phyloP scores from a whole-genome alignment of 92 coral and sea anemone species.

The Palythoa grandis region DNA sequence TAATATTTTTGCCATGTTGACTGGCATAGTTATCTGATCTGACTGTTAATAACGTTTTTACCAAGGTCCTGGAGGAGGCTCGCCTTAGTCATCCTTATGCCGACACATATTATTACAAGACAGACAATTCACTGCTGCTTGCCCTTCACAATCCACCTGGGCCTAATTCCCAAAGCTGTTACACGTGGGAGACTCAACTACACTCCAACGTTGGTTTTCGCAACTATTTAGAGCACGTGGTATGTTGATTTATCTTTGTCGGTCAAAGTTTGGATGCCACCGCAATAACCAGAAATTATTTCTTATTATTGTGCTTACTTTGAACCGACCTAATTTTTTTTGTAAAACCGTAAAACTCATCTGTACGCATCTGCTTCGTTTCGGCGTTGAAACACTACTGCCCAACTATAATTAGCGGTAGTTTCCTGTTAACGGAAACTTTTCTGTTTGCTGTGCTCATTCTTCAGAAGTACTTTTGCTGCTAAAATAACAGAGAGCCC shows the following conservation, averaged over 20 bases:
- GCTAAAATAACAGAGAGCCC: too few species aligned
- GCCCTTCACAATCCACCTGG: conserved; percentile 95
- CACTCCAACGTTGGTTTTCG: conserved; percentile 98
- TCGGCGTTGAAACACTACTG: too few species aligned
- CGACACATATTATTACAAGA: conserved; percentile 96
- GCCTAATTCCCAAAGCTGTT: conserved; percentile 55
- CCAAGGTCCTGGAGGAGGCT: conserved; percentile 84
- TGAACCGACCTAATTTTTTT: too few species aligned
- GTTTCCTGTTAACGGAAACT: too few species aligned
- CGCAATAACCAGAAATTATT: too few species aligned
- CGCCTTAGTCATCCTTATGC: conserved; percentile 75
- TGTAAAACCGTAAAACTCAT: too few species aligned
- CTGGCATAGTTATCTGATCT: not conserved
- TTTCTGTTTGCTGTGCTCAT: too few species aligned
- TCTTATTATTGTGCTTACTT: too few species aligned
- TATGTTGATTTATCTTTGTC: not conserved
- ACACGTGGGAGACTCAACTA: conserved; percentile 85
- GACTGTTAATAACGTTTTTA: not conserved
- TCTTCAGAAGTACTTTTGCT: too few species aligned
- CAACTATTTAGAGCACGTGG: conserved; percentile 97
- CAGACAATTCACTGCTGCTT: conserved; percentile 86
- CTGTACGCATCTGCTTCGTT: too few species aligned
- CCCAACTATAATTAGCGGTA: too few species aligned
- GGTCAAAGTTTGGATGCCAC: not conserved
- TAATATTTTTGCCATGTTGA: too few species aligned